Conservation (phyloP, 2,888 invertebrate genomes). For the Lasioglossum lativentre region DNA sequence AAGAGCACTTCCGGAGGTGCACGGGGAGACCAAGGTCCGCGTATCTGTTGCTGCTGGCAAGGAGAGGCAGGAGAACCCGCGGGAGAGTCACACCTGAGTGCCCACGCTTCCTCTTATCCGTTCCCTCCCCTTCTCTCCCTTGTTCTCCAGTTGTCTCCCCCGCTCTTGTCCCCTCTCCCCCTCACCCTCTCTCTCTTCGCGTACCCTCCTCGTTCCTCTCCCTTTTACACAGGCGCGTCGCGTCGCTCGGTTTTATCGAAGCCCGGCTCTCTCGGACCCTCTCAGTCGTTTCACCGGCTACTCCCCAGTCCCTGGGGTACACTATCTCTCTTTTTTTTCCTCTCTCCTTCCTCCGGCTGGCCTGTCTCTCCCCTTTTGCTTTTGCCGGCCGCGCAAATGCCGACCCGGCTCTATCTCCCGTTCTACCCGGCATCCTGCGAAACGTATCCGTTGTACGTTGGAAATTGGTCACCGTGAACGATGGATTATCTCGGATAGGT, state of each 20-base stretch:
- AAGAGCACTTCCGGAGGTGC: constrained; percentile 83
- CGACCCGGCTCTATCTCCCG: constrained; percentile 59
- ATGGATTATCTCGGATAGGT: background rate
- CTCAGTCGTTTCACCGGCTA: constrained; percentile 51
- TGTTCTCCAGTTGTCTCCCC: constrained; percentile 60
- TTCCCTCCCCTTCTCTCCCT: constrained; percentile 71
- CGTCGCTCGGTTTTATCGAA: constrained; percentile 31
- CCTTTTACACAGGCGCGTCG: background rate
- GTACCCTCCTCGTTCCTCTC: constrained; percentile 45
- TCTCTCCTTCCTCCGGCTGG: constrained; percentile 33
- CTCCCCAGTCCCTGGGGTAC: constrained; percentile 59
- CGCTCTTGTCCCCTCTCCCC: constrained; percentile 48
- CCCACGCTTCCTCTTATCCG: constrained; percentile 84
- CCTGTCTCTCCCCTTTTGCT: constrained; percentile 24
- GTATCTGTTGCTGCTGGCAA: constrained; percentile 75
- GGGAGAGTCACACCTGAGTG: constrained; percentile 84
- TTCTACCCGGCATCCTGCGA: constrained; percentile 34
- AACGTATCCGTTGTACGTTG: background rate
- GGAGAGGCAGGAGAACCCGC: constrained; percentile 80
- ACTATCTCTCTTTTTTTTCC: constrained; percentile 60
- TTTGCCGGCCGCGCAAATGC: constrained; percentile 54
- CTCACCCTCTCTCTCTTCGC: constrained; percentile 58
- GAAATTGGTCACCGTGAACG: constrained; percentile 4
- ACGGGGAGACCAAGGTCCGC: constrained; percentile 78
- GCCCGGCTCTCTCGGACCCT: constrained; percentile 46